Evolutionary conservation across 2,113 vertebrate genomes (phyloP), one percentile per base, ranked within the genome.

Genomic region (Phrynocephalus versicolor): DNA sequence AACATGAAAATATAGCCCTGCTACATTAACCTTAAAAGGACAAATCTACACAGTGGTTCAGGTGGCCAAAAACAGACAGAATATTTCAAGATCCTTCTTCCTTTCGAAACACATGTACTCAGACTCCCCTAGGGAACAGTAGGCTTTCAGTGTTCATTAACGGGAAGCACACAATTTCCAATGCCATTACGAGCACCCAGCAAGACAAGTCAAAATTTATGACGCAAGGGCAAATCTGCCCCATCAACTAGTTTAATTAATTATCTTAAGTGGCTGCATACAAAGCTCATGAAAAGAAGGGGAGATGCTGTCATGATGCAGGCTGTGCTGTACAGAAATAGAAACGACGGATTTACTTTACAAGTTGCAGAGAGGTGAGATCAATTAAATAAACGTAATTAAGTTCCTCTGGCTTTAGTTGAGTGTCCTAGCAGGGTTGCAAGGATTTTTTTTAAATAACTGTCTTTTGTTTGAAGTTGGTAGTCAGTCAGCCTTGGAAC

Each of bases 251-350:
- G 67, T 81, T 81, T 70, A 81, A 81, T 79, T 79, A 79, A 79
- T 81, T 81, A 81, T 41, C 19, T 81, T 51, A 80, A 81, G 55
- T 69, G 79, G 4, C 55, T 69, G 64, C 18, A 69, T 81, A 81
- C 30, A 81, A 81, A 81, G 25, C 77, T 2, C 77, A 62, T 37
- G 77, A 21, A 27, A 12, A 23, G 33, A 60, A 78, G n/a, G 33
- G 35, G 62, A 21, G 39, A 55, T 51, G n/a, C 55, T 70, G 21
- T 69, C 30, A 51, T 69, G 64, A 55, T 30, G 41, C 9, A 55
- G 79, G 39, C 79, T 55, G 16, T 65, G 27, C 45, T 67, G 39
- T 81, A 81, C 69, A 30, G 30, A 81, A 81, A 70, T 37, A 33
- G 18, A 81, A 81, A 69, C 51, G 51, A 41, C 2, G 51, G 64